Conservation (phyloP, 2,888 invertebrate species). For the Ormyrus rosae region DNA sequence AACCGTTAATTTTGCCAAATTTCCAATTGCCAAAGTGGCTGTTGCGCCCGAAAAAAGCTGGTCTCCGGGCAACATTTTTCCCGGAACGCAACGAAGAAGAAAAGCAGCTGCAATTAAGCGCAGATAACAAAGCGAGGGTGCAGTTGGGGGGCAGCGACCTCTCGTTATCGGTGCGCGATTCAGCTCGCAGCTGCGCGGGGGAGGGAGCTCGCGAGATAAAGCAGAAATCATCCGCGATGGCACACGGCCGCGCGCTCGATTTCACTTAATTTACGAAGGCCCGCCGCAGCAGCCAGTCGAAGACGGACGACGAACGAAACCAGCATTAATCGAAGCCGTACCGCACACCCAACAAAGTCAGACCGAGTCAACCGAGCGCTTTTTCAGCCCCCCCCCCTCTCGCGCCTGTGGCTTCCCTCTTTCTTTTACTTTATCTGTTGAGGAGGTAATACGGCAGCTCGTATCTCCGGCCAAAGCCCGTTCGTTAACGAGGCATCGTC, state of each 20-base stretch:
- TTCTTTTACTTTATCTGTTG: conserved; percentile 1
- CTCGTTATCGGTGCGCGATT: conserved; percentile 48
- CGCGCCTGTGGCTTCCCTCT: background rate
- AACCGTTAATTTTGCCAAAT: too few relatives aligned
- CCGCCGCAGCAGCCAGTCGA: background rate
- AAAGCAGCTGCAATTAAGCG: too few relatives aligned
- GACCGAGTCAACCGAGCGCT: conserved; percentile 37
- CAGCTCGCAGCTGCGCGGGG: background rate
- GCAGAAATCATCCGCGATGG: background rate
- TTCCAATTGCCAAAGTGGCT: too few relatives aligned
- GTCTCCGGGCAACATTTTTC: too few relatives aligned
- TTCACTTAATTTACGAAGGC: conserved; percentile 35
- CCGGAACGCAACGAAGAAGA: too few relatives aligned
- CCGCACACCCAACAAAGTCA: conserved; percentile 55
- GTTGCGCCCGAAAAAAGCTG: too few relatives aligned
- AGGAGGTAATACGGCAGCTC: background rate
- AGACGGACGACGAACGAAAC: conserved; percentile 38
- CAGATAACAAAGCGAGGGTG: too few relatives aligned
- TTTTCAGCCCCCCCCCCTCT: conserved; percentile 32
- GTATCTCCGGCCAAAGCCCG: conserved; percentile 2
- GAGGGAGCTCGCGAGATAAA: background rate
- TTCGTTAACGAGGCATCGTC: conserved; percentile 45
- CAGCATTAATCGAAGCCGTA: conserved; percentile 41
- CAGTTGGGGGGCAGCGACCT: conserved; percentile 40
- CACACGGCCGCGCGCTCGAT: conserved; percentile 20